Base-by-base conservation (phyloP, 2,797 vertebrate genomes). In the Molossus alvarezi region DNA sequence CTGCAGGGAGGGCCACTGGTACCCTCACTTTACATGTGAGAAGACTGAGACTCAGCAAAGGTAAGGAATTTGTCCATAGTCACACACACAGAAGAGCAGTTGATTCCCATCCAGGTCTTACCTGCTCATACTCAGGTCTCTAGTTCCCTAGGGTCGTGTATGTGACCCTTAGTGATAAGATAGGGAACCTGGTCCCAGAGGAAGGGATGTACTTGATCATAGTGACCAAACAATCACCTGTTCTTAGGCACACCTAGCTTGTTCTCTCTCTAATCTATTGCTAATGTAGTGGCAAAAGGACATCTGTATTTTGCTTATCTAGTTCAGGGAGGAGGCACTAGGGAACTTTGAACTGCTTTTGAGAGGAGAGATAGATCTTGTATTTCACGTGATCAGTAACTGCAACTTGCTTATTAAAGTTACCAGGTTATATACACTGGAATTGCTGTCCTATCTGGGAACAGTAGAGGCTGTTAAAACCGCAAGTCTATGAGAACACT, bases 221-320 rank as follows among this genome's bases (percentile, higher is more conserved):
- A 55, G 72, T 67, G 29, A 58, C 55, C 92, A 71, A 11, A n/a
- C 3, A 6, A 33, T 77, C 27, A 67, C 37, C 65, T 57, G 14
- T 83, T 94, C 88, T 62, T 18, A 5, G 55, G 41, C 17, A 81
- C 60, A 71, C 25, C 9, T 25, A 45, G 25, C n/a, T n/a, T 17
- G 25, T 62, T 55, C 27, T 62, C 9, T 45, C 33, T 64, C 69
- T 77, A 69, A 27, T n/a, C 58, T 9, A 23, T 27, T 83, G 25
- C 69, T 77, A 69, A 27, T n/a, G 53, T 9, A 23, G n/a, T 83
- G 25, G 85, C 69, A 87, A 48, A 75, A 75, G 25, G 29, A 60
- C 33, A 82, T 53, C 45, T 57, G 48, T 12, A 17, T n/a, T 92
- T 77, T 75, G 77, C 84, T 91, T 29, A 41, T 77, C 89, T 88